A percentile compares a stretch with the other conserved stretches of the same genome.
phyloP scores from a whole-genome alignment of 2,113 vertebrate species.

The Rhinolophus ferrumequinum region DNA sequence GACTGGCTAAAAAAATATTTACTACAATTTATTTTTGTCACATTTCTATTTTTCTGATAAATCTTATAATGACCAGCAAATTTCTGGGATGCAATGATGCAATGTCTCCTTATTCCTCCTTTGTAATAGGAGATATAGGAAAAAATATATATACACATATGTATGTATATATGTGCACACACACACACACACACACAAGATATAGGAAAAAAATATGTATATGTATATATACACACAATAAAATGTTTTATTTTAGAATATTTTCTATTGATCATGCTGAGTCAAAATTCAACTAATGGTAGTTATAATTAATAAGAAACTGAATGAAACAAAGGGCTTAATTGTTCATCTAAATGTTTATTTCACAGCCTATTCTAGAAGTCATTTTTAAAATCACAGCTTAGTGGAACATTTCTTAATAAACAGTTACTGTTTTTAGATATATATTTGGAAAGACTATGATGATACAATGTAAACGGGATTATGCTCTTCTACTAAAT shows the following conservation, averaged over 20 bases:
- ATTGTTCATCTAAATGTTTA: slow-evolving; percentile 49
- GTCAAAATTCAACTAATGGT: background rate
- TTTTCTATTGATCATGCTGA: slow-evolving; percentile 2
- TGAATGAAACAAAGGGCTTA: background rate
- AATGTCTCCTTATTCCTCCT: background rate
- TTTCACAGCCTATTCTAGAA: slow-evolving; percentile 36
- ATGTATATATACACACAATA: background rate
- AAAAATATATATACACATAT: background rate
- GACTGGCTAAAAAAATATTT: background rate
- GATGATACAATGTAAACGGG: background rate
- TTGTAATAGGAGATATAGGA: background rate
- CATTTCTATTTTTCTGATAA: background rate
- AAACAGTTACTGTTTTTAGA: background rate
- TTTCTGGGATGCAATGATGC: background rate
- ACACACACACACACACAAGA: too few relatives aligned
- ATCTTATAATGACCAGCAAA: background rate
- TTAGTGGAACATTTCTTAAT: background rate
- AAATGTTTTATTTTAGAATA: background rate
- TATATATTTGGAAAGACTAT: background rate
- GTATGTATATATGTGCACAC: too few relatives aligned
- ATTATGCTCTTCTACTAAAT: slow-evolving; percentile 6
- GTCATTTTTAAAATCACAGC: background rate
- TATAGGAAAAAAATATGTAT: too few relatives aligned
- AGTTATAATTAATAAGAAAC: background rate
- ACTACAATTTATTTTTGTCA: background rate